These are phyloP conservation scores for Acrocephalus kingi DNA, from an alignment of 2,113 vertebrate genomes.

Conservation along the genomic window DNA sequence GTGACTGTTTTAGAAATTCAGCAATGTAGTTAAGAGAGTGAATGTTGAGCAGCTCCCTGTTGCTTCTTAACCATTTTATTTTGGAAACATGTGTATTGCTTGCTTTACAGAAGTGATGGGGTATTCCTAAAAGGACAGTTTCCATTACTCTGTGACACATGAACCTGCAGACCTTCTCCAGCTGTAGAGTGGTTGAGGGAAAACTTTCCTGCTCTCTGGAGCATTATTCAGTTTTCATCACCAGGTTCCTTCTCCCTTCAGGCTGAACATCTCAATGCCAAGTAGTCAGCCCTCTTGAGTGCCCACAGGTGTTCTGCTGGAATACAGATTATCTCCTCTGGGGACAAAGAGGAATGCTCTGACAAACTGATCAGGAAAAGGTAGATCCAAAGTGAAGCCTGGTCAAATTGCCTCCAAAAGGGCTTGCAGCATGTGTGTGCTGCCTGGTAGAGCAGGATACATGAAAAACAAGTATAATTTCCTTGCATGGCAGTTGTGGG, in stretches of 20 bases:
- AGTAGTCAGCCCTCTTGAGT: fast-evolving
- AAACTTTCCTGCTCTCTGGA: not conserved
- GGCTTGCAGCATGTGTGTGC: not conserved
- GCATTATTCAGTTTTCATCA: not conserved
- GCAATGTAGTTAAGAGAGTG: not conserved
- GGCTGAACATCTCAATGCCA: not conserved
- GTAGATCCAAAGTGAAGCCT: not conserved
- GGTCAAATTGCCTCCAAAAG: not conserved
- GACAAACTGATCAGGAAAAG: not conserved
- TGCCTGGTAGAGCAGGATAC: not conserved
- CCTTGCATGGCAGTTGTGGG: not conserved
- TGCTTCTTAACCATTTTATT: not conserved
- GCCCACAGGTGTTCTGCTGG: not conserved
- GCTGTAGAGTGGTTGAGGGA: not conserved
- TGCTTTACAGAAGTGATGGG: not conserved
- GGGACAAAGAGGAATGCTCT: not conserved
- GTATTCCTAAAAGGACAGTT: not conserved
- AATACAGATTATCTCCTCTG: not conserved
- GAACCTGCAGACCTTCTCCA: not conserved
- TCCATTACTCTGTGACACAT: not conserved
- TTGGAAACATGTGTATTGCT: not conserved
- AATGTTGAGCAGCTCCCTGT: not conserved
- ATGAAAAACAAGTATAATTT: not conserved
- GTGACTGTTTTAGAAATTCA: not conserved
- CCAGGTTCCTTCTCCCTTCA: not conserved